phyloP scores from a whole-genome alignment of 2,888 invertebrate genomes.

The Cyaniris semiargus region DNA sequence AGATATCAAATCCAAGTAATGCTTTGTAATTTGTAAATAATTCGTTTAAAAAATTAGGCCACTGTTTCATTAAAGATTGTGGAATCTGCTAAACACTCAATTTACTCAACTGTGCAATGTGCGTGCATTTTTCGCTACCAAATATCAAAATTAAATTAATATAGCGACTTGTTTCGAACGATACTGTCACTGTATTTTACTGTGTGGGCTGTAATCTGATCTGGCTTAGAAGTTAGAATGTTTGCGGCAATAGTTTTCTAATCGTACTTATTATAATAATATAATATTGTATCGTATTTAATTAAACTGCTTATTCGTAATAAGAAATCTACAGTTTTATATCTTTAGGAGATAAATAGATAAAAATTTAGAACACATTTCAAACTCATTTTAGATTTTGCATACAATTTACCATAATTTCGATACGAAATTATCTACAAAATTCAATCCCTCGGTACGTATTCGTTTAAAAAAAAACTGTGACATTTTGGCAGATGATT shows the following conservation, averaged over 20 bases:
- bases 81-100: background rate
- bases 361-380: constrained; percentile 3
- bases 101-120: background rate
- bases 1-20: too few species aligned
- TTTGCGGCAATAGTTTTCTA: background rate
- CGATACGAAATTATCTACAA: background rate
- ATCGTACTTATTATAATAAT: background rate
- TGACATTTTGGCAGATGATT: background rate
- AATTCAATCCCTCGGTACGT: background rate
- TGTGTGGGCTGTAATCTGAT: too few species aligned
- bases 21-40: background rate
- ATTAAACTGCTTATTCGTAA: background rate
- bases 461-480: background rate
- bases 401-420: background rate
- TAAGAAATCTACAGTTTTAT: background rate
- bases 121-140: background rate
- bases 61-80: background rate
- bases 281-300: background rate
- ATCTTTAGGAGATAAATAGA: background rate
- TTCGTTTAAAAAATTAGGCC: constrained; percentile 11
- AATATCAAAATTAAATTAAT: background rate
- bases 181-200: too few species aligned
- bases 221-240: too few species aligned
- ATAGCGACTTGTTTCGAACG: too few species aligned
- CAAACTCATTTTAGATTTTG: background rate